phyloP scores from a whole-genome alignment of 2,888 invertebrate species.

The Macaria liturata region DNA sequence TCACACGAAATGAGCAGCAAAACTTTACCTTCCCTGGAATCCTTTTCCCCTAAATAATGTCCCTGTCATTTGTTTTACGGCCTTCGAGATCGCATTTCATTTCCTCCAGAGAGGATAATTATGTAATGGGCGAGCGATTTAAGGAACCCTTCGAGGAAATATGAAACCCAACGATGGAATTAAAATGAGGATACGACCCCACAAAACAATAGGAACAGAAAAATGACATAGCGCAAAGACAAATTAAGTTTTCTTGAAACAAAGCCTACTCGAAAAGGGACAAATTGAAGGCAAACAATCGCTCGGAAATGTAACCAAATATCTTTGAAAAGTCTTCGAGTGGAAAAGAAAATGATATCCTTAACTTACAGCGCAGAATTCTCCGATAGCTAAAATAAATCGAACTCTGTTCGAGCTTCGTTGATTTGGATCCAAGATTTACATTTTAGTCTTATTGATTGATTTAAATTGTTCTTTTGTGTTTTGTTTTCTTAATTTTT shows the following conservation, averaged over 20 bases:
- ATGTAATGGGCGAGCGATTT: slow-evolving; percentile 6
- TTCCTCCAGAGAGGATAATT: slow-evolving; percentile 2
- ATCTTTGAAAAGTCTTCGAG: slow-evolving; percentile 26
- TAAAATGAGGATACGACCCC: background rate
- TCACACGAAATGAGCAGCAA: slow-evolving; percentile 1
- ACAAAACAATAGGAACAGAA: slow-evolving; percentile 9
- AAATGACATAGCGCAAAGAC: slow-evolving; percentile 16
- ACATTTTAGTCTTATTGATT: slow-evolving; percentile 10
- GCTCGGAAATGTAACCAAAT: slow-evolving; percentile 26
- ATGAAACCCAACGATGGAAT: background rate
- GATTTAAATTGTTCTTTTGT: slow-evolving; percentile 6
- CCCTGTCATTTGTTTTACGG: slow-evolving; percentile 27
- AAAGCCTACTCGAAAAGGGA: slow-evolving; percentile 21
- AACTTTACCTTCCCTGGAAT: background rate
- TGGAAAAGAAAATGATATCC: slow-evolving; percentile 12
- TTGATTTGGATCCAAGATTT: slow-evolving; percentile 25
- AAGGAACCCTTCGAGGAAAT: slow-evolving; percentile 7
- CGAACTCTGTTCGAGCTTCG: slow-evolving; percentile 29
- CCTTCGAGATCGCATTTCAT: slow-evolving; percentile 6
- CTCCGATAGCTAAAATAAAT: slow-evolving; percentile 30
- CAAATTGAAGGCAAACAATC: slow-evolving; percentile 34
- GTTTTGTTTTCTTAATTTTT: too few relatives aligned
- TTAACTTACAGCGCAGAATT: slow-evolving; percentile 11
- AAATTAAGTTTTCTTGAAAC: slow-evolving; percentile 23
- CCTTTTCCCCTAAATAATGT: slow-evolving; percentile 25